Evolutionary conservation across 1,140 invertebrate species (phyloP).

Genomic region (Chlorops oryzae): DNA sequence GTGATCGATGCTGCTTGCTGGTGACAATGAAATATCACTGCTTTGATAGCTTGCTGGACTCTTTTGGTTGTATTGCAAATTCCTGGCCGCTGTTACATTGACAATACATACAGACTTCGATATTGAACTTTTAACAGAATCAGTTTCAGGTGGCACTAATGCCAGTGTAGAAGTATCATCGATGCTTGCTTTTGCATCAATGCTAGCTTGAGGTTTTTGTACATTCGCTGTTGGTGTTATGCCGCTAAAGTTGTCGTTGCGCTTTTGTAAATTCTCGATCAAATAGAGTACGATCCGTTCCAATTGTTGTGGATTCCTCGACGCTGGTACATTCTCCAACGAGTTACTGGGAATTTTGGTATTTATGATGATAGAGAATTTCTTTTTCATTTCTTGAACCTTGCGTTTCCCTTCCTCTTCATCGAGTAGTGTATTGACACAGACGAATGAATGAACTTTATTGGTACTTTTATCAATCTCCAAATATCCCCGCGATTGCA

Average conservation of each 20-base stretch:
- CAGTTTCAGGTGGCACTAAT: slow-evolving; percentile 50
- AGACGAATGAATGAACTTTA: slow-evolving; percentile 73
- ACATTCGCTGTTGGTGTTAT: slow-evolving; percentile 8
- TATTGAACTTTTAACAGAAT: slow-evolving; percentile 50
- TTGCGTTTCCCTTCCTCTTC: slow-evolving; percentile 62
- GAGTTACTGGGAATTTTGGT: slow-evolving; percentile 34
- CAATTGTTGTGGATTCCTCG: slow-evolving; percentile 59
- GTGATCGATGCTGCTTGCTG: slow-evolving; percentile 20
- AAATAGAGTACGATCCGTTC: slow-evolving; percentile 61
- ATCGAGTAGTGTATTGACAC: slow-evolving; percentile 70
- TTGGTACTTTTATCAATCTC: slow-evolving; percentile 65
- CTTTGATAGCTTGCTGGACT: slow-evolving; percentile 15
- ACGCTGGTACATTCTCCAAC: slow-evolving; percentile 50
- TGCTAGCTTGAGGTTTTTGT: slow-evolving; percentile 19
- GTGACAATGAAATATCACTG: slow-evolving; percentile 23
- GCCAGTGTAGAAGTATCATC: slow-evolving; percentile 35
- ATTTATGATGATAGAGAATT: slow-evolving; percentile 59
- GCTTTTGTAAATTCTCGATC: slow-evolving; percentile 55
- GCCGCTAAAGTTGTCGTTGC: slow-evolving; percentile 13
- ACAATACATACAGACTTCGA: slow-evolving; percentile 48
- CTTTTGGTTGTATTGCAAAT: slow-evolving; percentile 25
- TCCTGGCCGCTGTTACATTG: slow-evolving; percentile 37
- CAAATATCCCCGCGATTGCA: slow-evolving; percentile 70
- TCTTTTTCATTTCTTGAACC: slow-evolving; percentile 65
- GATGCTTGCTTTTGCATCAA: slow-evolving; percentile 21